Base-by-base conservation (phyloP, 2,888 invertebrate species). In the Diadromus collaris region DNA sequence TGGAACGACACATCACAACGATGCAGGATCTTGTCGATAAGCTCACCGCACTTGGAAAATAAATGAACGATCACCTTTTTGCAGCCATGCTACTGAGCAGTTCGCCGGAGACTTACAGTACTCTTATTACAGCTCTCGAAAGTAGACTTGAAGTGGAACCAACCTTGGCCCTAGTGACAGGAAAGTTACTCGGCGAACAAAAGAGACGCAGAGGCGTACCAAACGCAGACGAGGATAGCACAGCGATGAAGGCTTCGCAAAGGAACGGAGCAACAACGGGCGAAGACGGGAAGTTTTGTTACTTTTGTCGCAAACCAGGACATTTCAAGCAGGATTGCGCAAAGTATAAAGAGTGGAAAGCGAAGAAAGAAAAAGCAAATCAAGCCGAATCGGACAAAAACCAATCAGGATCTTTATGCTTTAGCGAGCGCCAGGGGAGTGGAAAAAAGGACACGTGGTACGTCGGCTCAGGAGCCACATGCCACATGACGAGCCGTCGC, bases 81-180 rank as follows among this genome's bases (percentile, higher is more conserved):
- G 81, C 82, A 1, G 80, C 83, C 10, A 83, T 85, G 78, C 41
- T 85, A 16, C 63, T 85, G 5, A 76, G 83, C 13, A 86, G 85
- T 65, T 38, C 84, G 7, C 85, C 85, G 7, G 84, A 85, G 9
- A 77, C 84, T 6, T 34, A 32, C 24, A 46, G 41, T 16, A 32
- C 27, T 19, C 64, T 58, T 1, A 58, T 58, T 32, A 58, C 29
- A 29, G 60, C 32, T n/a, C 60, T 58, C 27, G 60, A 58, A 58
- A 58, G 60, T 34, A 58, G 60, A 34, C 32, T 27, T 27, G 60
- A 58, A 24, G 34, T n/a, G 6, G 60, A 58, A 16, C 60, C 27
- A 6, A 58, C 60, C 2, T 16, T 10, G 54, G 41, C 58, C 21
- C 56, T 32, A 19, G 69, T 16, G 27, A 32, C 6, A 69, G 44